Base-by-base conservation (phyloP, 2,797 vertebrate species). In the Paedocypris micromegethes region DNA sequence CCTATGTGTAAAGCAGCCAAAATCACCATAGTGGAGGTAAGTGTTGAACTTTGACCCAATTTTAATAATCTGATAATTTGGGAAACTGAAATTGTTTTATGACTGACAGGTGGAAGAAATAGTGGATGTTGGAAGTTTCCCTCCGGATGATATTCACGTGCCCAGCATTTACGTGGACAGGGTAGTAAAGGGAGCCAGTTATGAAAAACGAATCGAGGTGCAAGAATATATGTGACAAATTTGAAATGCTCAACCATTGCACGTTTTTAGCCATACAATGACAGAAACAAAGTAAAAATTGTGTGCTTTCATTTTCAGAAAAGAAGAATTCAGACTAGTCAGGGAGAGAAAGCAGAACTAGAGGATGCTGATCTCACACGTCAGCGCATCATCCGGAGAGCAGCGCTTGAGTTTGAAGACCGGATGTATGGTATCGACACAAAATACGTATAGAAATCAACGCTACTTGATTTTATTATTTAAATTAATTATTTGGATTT, bases 1-100 rank as follows among this genome's bases (percentile, higher is more conserved):
- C 94, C 95, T 0, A 98, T 98, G 95, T 98, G 95, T 82, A 98
- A 98, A 84, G 94, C 96, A 80, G 94, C 96, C 37, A 90, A 86
- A 80, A 90, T 88, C 73, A 96, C 95, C 5, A 88, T 98, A 39
- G 93, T 97, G 39, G 96, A 98, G 95, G 96, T 98, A 90, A 51
- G 86, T 38, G 38, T n/a, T 40, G 9, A 2, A 5, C 5, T 62
- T 23, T 8, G 38, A 5, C 2, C 8, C 6, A 37, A 8, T 42
- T 66, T 4, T 3, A 41, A 7, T 0, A 42, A 42, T 56, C 1
- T 48, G 3, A 6, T 40, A 9, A 44, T 9, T 39, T 4, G 42
- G 3, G 3, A 46, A 41, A 4, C 3, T 5, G 1, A 48, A n/a
- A 41, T 38, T 6, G 5, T 49, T 51, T 45, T 45, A 1, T 52